A percentile compares a stretch with the other conserved stretches of the same genome.
phyloP scores from a whole-genome alignment of 2,888 invertebrate species.

The Sminthurides aquaticus region DNA sequence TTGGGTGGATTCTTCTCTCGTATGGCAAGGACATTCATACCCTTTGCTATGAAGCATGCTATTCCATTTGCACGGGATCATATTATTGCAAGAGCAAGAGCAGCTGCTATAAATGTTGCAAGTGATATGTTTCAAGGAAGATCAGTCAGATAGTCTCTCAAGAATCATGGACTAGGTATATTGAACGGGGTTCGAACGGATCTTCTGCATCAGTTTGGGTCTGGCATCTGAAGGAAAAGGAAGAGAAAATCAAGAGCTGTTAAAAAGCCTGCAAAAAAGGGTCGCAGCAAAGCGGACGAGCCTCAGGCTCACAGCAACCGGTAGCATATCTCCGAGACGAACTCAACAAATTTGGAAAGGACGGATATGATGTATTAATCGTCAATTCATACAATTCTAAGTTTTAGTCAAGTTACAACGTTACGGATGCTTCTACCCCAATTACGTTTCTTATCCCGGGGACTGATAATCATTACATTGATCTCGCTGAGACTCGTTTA shows the following conservation, averaged over 20 bases:
- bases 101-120: background rate
- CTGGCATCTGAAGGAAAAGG: background rate
- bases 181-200: background rate
- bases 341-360: background rate
- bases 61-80: background rate
- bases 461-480: background rate
- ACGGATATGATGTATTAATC: background rate
- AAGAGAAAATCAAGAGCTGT: too few species aligned
- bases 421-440: background rate
- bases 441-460: background rate
- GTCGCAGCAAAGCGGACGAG: background rate
- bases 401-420: background rate
- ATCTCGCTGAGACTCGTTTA: background rate
- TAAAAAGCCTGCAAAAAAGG: background rate
- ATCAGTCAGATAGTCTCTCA: background rate
- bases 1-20: background rate
- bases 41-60: background rate
- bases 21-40: background rate
- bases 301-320: background rate
- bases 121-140: background rate
- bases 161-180: background rate
- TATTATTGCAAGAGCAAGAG: background rate
- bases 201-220: background rate
- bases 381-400: background rate
- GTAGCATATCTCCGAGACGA: background rate